A percentile compares a stretch with the other conserved stretches of the same genome.
These are phyloP conservation scores for Gambusia affinis DNA, from an alignment of 2,113 vertebrate species.

Conservation along the genomic window DNA sequence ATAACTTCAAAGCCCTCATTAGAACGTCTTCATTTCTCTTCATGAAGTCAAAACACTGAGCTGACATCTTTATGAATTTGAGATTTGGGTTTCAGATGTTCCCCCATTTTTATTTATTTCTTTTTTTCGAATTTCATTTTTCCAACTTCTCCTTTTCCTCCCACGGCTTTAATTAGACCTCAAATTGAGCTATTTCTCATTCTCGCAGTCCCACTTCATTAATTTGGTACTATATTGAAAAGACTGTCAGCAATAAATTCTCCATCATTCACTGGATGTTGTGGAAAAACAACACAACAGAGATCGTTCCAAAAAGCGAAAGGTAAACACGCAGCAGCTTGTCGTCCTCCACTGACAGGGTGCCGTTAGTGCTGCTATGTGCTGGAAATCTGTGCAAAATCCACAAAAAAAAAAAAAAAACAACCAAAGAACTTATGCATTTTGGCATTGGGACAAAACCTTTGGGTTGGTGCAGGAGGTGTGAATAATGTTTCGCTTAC, in stretches of 20 bases:
- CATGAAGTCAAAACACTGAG: constrained; percentile 30
- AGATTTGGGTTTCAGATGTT: constrained; percentile 2
- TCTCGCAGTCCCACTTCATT: constrained; percentile 13
- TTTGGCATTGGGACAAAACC: neutral
- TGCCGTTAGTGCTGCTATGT: neutral
- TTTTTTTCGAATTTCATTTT: constrained; percentile 25
- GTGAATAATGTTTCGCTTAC: constrained; percentile 57
- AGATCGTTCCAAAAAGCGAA: too few relatives aligned
- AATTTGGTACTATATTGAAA: neutral
- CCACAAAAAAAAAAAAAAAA: neutral
- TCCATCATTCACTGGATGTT: neutral
- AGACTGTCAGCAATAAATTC: neutral
- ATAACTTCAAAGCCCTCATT: constrained; percentile 39
- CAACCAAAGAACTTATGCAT: neutral
- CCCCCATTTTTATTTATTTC: neutral
- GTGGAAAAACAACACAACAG: neutral
- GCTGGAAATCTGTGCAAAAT: neutral
- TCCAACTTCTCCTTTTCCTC: constrained; percentile 8
- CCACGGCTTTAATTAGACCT: constrained; percentile 37
- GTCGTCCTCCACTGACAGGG: neutral
- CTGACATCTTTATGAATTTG: constrained; percentile 22
- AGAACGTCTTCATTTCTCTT: constrained; percentile 31
- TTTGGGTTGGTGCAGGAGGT: constrained; percentile 18
- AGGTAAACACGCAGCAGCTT: neutral
- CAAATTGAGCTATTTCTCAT: constrained; percentile 16